Evolutionary conservation across 1,140 invertebrate species (phyloP), one percentile per base, ranked within the genome.

Genomic region (Oscheius sp.): DNA sequence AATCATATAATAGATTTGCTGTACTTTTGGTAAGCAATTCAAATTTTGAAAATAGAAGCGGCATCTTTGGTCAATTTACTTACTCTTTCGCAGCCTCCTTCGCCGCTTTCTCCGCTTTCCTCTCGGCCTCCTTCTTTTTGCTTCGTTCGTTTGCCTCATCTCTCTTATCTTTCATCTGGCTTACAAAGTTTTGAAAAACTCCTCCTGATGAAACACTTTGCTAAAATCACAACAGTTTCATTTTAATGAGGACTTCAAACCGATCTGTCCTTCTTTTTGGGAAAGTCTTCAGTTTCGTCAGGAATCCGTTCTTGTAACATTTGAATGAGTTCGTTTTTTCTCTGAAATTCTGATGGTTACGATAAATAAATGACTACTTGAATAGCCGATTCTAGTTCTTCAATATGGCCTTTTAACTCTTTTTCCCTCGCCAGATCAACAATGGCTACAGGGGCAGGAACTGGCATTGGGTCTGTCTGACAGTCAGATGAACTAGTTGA

Each of bases 101-200:
- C 34, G 63, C 67, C 18, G 68, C 70, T 38, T 76, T 73, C 23
- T 73, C 71, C 18, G 69, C 58, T 32, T 74, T 75, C n/a, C 79
- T 78, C 36, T 70, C 64, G 42, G 69, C 70, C 71, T 74, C 72
- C 32, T 69, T 69, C 28, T 46, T 59, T 28, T 65, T 68, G 3
- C 46, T 62, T 23, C 34, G 31, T 28, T 75, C 66, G 20, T 15
- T 42, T 29, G 63, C 55, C 28, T 79, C 73, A 3, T 70, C 65
- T 23, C 65, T 38, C 42, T 77, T 77, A 20, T 79, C 77, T 29
- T 76, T 77, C 65, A 79, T 79, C 38, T 79, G 77, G 23, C 68
- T 79, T 3, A 79, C 67, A 42, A 78, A 63, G 15, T 45, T 71
- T 68, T 79, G 77, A 74, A 79, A 66, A 32, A 65, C 64, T 2